Base-by-base conservation (phyloP, 92 coral and sea anemone species). In the Umimayanthus chanpuru region DNA sequence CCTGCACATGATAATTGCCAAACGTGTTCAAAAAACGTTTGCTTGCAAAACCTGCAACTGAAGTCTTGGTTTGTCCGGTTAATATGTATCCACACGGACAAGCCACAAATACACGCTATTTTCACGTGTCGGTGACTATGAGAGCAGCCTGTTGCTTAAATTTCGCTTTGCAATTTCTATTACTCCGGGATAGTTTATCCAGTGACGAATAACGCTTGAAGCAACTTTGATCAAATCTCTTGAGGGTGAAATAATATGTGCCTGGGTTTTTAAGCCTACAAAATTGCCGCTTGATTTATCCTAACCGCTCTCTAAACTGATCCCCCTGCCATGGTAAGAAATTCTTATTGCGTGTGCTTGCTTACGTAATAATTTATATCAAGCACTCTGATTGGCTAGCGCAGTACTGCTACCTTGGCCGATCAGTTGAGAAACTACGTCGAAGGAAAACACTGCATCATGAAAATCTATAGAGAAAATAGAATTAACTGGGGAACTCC, bases 281-380 rank as follows among this genome's bases (percentile, higher is more conserved):
- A 81, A 81, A 39, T 44, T 44, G 41, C 71, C 55, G 40, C 86
- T 50, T 23, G 78, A 32, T 29, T 66, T 58, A 38, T 18, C 39
- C 86, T 28, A 30, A 16, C 14, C 77, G 76, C 23, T 71, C 14
- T 43, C 89, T 74, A 44, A 61, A 43, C 81, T 85, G 93, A 29
- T 93, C 81, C 77, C 56, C 80, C 90, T 43, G 83, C 86, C 85
- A 93, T 91, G 92, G 89, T 85, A 80, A 90, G 89, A 86, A 93
- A 91, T 91, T 95, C 90, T 89, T 91, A 95, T 90, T 95, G 93
- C 98, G 98, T 93, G 93, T 93, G 90, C 83, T 89, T 92, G 96
- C 96, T 95, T 89, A 95, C 98, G 96, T 95, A 91, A 92, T 91
- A 78, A 80, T 77, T 90, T 80, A 68, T 86, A 88, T 80, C 50